phyloP scores from a whole-genome alignment of 2,888 invertebrate species.

The Blomia tropicalis region DNA sequence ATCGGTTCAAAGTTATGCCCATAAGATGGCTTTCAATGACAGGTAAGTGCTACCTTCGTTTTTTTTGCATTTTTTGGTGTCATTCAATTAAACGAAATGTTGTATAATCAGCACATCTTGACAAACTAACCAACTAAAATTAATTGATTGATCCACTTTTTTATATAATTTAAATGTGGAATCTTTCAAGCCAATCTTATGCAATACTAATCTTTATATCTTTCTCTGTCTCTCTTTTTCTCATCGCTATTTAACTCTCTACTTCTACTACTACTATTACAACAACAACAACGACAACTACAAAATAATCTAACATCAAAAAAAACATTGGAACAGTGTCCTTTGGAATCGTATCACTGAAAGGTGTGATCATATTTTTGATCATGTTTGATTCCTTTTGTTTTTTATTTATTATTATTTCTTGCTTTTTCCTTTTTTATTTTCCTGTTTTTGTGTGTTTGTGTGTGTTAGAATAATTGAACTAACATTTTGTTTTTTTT shows the following conservation, averaged over 20 bases:
- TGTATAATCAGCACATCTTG: too few relatives aligned
- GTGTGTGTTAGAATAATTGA: not conserved
- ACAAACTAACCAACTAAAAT: not conserved
- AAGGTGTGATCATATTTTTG: slow-evolving; percentile 7
- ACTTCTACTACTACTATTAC: too few relatives aligned
- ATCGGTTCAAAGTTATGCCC: slow-evolving; percentile 94
- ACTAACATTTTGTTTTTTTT: not conserved
- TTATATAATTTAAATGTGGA: not conserved
- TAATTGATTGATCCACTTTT: not conserved
- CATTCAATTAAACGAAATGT: too few relatives aligned
- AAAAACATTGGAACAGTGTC: not conserved
- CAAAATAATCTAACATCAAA: not conserved
- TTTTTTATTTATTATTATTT: slow-evolving; percentile 1
- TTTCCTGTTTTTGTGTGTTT: not conserved
- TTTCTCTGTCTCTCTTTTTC: slow-evolving; percentile 12
- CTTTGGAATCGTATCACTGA: slow-evolving; percentile 10
- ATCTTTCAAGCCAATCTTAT: not conserved
- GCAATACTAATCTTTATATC: slow-evolving; percentile 1
- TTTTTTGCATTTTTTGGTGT: slow-evolving; percentile 1
- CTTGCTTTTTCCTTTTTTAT: not conserved
- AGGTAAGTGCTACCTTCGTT: slow-evolving; percentile 53
- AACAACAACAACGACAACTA: slow-evolving; percentile 3
- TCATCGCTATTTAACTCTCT: not conserved
- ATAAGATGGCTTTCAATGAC: slow-evolving; percentile 92
- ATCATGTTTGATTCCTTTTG: slow-evolving; percentile 1